These are phyloP conservation scores for Umimayanthus chanpuru DNA, from an alignment of 92 coral and sea anemone genomes.

Conservation along the genomic window DNA sequence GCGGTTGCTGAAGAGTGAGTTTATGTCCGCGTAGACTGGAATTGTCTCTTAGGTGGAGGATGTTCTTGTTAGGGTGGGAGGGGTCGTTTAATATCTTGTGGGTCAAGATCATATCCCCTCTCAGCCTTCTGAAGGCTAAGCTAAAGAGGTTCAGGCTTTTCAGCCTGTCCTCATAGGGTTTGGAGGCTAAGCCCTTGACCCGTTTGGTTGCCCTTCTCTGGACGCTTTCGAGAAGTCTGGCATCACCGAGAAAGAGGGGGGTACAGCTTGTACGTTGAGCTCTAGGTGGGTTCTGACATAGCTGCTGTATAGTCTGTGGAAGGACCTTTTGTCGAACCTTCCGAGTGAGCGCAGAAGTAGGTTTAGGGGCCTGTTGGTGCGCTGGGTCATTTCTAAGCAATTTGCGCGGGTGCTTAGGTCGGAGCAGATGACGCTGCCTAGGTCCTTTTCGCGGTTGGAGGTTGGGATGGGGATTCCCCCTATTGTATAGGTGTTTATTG, in stretches of 20 bases:
- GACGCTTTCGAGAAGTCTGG: background rate
- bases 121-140: no score
- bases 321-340: background rate
- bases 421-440: background rate
- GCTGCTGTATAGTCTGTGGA: background rate
- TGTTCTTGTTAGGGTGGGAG: background rate
- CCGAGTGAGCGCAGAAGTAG: background rate
- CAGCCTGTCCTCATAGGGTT: background rate
- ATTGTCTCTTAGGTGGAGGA: background rate
- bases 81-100: background rate
- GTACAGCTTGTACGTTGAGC: background rate
- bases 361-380: background rate
- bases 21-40: background rate
- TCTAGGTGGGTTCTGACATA: background rate
- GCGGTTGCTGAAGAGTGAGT: no score
- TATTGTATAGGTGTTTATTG: background rate
- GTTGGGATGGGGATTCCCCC: background rate
- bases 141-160: no score
- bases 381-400: background rate
- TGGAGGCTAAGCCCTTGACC: background rate
- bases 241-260: background rate
- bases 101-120: background rate
- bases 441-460: background rate
- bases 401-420: background rate
- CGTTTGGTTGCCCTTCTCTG: no score